Evolutionary conservation across 2,888 invertebrate species (phyloP).

Genomic region (Morpho deidamia): DNA sequence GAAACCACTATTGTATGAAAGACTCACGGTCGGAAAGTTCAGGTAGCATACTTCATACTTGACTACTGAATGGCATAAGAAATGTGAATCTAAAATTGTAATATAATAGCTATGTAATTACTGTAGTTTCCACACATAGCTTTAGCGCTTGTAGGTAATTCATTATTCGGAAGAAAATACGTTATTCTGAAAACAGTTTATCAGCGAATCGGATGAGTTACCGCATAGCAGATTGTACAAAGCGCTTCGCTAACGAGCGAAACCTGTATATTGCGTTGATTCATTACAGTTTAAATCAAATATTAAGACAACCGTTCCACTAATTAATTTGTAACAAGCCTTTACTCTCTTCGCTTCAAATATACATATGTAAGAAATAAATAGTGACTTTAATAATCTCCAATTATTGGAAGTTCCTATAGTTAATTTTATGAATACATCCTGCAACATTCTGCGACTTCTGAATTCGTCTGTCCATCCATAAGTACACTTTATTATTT

Average conservation of each 20-base stretch:
- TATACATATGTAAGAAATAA: not conserved
- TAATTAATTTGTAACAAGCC: not conserved
- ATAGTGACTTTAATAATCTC: too few species aligned
- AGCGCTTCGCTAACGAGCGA: conserved; percentile 33
- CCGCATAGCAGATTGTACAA: conserved; percentile 42
- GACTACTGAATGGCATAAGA: conserved; percentile 8
- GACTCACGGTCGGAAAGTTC: conserved; percentile 15
- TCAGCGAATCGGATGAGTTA: conserved; percentile 15
- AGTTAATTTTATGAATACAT: too few species aligned
- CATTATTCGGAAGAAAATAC: too few species aligned
- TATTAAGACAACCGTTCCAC: not conserved
- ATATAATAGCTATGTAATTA: too few species aligned
- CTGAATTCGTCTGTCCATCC: too few species aligned
- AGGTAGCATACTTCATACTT: conserved; percentile 15
- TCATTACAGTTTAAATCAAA: conserved; percentile 25
- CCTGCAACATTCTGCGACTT: too few species aligned
- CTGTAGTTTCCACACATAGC: too few species aligned
- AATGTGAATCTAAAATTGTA: too few species aligned
- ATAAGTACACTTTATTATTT: too few species aligned
- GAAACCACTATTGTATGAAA: conserved; percentile 51
- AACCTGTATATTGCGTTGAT: conserved; percentile 27
- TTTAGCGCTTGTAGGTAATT: too few species aligned
- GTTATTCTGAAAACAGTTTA: conserved; percentile 4
- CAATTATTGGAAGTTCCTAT: too few species aligned
- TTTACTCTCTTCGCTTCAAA: not conserved